A percentile compares a stretch with the other conserved stretches of the same genome.
Evolutionary conservation across 64 coral and sea anemone species (phyloP).

Genomic region (Stichodactyla mertensii): DNA sequence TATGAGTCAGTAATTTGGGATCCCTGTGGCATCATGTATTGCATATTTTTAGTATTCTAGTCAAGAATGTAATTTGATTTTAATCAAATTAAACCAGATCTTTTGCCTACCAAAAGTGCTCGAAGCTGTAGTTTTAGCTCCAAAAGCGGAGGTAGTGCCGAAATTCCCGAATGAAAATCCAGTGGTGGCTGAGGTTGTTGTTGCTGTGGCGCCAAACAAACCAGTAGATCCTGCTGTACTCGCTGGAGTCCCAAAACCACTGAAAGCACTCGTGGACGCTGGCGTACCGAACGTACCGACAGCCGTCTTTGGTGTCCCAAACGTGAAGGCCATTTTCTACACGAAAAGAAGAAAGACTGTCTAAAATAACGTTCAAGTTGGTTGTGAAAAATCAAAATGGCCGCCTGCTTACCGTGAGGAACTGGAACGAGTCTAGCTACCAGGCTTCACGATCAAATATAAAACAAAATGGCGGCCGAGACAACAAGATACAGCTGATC

Average conservation of each 20-base stretch:
- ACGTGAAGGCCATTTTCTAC: neutral
- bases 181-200: slow-evolving; percentile 12
- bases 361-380: neutral
- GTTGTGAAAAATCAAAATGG: slow-evolving; percentile 6
- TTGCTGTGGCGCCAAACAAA: slow-evolving; percentile 29
- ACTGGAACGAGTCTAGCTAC: neutral
- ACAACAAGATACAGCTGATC: neutral
- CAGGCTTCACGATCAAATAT: slow-evolving; percentile 9
- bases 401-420: neutral
- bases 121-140: slow-evolving; percentile 37
- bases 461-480: slow-evolving; percentile 10
- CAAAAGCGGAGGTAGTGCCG: slow-evolving; percentile 1
- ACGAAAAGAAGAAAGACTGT: neutral
- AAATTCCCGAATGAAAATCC: slow-evolving; percentile 9
- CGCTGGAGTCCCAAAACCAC: slow-evolving; percentile 48
- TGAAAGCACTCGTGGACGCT: neutral
- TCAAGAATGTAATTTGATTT: no score
- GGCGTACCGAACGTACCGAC: neutral
- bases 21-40: no score
- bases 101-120: slow-evolving; percentile 30
- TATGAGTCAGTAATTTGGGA: no score
- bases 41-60: no score
- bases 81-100: no score
- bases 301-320: neutral
- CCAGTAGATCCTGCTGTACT: slow-evolving; percentile 12